Evolutionary conservation across 2,113 vertebrate species (phyloP), one percentile per base, ranked within the genome.

Genomic region (Myotis brandtii): DNA sequence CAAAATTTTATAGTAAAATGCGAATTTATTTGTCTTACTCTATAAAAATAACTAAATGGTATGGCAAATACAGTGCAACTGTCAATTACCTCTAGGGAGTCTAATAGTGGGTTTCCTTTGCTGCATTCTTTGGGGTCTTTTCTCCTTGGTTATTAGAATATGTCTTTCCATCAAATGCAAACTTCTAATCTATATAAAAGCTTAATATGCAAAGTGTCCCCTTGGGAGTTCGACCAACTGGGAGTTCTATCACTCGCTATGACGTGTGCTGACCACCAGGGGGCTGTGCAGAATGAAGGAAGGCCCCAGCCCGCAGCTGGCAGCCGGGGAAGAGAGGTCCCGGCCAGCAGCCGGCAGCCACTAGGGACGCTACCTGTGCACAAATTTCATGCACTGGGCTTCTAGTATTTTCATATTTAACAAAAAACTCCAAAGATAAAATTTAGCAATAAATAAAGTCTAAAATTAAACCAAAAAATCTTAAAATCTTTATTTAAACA

Each of bases 1-100:
- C 79, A 86, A 50, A 86, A 10, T 80, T 86, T 48, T 89, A 76
- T 4, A 66, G 62, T 62, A 81, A 84, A 94, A 96, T 46, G 32
- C 13, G 0, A 14, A 69, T 34, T 79, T 75, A 62, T 93, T 54
- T 92, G 25, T 62, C 52, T 95, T 62, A 81, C 46, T 64, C 2
- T 85, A 20, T 4, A 84, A 32, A 90, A 91, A 56, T 43, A 77
- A 70, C 52, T 86, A 40, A 75, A 92, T 86, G 54, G 20, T 82
- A n/a, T 77, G 27, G 18, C 43, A 62, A 82, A 84, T 82, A 48
- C 14, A 66, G 17, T 27, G 10, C 9, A 48, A 5, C 32, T 54
- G 14, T 56, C 34, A 75, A 0, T 84, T 93, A 16, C 30, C 37
- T 40, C 12, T 9, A 50, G 3, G 3, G 18, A 40, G 50, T 83